phyloP scores from a whole-genome alignment of 2,888 invertebrate species.

The Pocota personata region DNA sequence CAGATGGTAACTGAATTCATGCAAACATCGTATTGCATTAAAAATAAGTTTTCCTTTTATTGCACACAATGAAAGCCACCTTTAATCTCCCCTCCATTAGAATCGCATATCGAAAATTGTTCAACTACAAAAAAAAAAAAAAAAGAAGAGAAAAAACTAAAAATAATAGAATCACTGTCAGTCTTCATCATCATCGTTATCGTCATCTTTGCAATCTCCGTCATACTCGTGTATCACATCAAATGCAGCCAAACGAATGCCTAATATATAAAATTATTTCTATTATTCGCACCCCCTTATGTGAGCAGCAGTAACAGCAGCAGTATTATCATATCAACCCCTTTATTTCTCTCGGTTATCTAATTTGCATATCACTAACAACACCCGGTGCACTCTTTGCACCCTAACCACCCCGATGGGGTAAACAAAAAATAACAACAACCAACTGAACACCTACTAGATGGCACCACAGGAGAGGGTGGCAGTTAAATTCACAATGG shows the following conservation, averaged over 20 bases:
- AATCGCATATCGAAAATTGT: conserved; percentile 1
- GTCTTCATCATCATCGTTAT: conserved; percentile 53
- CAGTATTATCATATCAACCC: conserved; percentile 60
- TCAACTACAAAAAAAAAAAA: neutral
- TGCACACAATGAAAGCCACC: neutral
- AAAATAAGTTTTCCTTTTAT: neutral
- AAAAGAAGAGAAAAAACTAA: neutral
- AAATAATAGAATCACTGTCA: conserved; percentile 70
- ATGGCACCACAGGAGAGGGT: conserved; percentile 42
- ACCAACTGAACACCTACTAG: conserved; percentile 35
- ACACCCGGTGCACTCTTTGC: conserved; percentile 55
- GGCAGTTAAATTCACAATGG: conserved; percentile 49
- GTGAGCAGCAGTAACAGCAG: conserved; percentile 6
- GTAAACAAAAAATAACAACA: neutral
- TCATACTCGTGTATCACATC: conserved; percentile 61
- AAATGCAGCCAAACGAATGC: conserved; percentile 67
- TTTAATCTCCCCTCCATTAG: conserved; percentile 26
- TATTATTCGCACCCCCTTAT: conserved; percentile 57
- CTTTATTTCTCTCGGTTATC: conserved; percentile 51
- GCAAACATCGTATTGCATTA: conserved; percentile 24
- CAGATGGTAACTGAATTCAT: conserved; percentile 38
- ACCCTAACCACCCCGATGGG: conserved; percentile 6
- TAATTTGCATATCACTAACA: conserved; percentile 70
- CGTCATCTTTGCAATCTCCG: conserved; percentile 54
- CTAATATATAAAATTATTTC: conserved; percentile 67